phyloP scores from a whole-genome alignment of 2,888 invertebrate species.

The Apodemia duryi region DNA sequence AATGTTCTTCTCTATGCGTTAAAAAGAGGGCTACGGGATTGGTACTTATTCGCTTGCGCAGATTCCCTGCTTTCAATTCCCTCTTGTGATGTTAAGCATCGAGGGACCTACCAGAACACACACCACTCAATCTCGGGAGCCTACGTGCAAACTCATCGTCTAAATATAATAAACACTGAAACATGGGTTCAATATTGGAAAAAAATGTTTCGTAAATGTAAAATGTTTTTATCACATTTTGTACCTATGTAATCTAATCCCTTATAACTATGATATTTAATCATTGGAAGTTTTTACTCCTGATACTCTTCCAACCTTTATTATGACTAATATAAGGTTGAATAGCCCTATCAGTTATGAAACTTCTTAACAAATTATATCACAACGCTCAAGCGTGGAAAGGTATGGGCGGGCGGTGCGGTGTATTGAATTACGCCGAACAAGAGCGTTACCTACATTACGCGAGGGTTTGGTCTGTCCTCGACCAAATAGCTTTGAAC shows the following conservation, averaged over 20 bases:
- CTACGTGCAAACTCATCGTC: too few relatives aligned
- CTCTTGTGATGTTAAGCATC: too few relatives aligned
- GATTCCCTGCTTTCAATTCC: too few relatives aligned
- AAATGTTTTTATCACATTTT: background rate
- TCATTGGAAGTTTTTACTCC: conserved; percentile 9
- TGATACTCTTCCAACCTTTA: conserved; percentile 1
- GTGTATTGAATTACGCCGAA: conserved; percentile 24
- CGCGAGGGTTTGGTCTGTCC: conserved; percentile 21
- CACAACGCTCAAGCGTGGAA: conserved; percentile 13
- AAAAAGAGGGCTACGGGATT: too few relatives aligned
- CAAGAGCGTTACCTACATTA: conserved; percentile 15
- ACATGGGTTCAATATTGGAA: too few relatives aligned
- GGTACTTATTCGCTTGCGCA: too few relatives aligned
- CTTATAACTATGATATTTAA: background rate
- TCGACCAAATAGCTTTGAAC: conserved; percentile 19
- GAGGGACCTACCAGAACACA: too few relatives aligned
- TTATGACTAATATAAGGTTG: conserved; percentile 16
- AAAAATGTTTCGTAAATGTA: too few relatives aligned
- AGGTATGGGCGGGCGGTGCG: conserved; percentile 19
- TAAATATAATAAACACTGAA: too few relatives aligned
- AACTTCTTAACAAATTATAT: conserved; percentile 25
- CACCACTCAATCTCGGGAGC: too few relatives aligned
- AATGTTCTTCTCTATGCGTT: too few relatives aligned
- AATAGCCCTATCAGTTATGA: conserved; percentile 26
- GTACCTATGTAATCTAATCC: background rate